phyloP scores from a whole-genome alignment of 2,888 invertebrate genomes.

The Volucella inanis region DNA sequence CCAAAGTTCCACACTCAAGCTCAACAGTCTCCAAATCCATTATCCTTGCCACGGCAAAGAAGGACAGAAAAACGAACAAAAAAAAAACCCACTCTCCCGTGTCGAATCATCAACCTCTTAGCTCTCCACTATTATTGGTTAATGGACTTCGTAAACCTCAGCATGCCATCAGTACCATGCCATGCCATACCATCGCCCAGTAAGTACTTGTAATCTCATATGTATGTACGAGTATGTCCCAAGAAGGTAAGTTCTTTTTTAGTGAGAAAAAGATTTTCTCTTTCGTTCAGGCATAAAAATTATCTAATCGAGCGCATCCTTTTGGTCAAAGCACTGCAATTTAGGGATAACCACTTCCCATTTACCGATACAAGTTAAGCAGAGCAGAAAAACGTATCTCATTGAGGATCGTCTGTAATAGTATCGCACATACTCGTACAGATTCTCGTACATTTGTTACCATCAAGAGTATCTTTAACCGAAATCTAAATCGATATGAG shows the following conservation, averaged over 20 bases:
- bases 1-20: conserved; percentile 13
- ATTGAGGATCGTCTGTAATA: conserved; percentile 25
- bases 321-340: conserved; percentile 71
- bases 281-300: conserved; percentile 63
- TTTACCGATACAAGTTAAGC: conserved; percentile 64
- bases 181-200: neutral
- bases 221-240: conserved; percentile 1
- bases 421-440: conserved; percentile 9
- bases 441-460: neutral
- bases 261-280: conserved; percentile 49
- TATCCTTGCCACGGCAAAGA: conserved; percentile 18
- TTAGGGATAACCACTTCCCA: conserved; percentile 53
- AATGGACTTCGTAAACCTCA: conserved; percentile 61
- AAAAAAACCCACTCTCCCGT: conserved; percentile 5
- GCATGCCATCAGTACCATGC: conserved; percentile 18
- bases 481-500: conserved; percentile 64
- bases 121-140: conserved; percentile 37
- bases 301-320: conserved; percentile 72
- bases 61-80: neutral
- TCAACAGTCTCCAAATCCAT: conserved; percentile 22
- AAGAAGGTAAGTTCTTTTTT: conserved; percentile 48
- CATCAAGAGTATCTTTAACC: conserved; percentile 27
- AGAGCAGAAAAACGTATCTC: conserved; percentile 60
- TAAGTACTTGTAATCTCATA: conserved; percentile 64
- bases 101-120: conserved; percentile 7